These are phyloP conservation scores for Sula dactylatra DNA, from an alignment of 2,113 vertebrate genomes.

Conservation along the genomic window DNA sequence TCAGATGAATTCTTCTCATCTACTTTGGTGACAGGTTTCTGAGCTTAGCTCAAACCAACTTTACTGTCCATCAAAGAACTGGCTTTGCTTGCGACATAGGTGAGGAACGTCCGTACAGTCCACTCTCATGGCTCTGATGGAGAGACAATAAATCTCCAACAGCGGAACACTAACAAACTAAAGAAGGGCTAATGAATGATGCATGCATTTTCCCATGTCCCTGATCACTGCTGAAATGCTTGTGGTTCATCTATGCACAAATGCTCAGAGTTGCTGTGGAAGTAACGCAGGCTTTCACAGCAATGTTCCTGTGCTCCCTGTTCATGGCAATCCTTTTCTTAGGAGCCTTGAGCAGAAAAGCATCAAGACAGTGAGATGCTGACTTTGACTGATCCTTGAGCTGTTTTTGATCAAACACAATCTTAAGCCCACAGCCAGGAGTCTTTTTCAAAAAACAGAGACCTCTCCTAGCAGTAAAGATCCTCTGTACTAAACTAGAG, in stretches of 20 bases:
- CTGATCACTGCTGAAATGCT: not conserved
- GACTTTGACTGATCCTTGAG: not conserved
- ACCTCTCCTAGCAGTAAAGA: not conserved
- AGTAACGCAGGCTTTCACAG: not conserved
- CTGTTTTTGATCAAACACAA: not conserved
- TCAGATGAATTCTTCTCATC: not conserved
- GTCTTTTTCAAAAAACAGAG: not conserved
- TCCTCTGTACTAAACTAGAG: not conserved
- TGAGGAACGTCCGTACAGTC: not conserved
- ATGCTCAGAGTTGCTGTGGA: not conserved
- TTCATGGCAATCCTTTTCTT: not conserved
- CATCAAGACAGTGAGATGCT: not conserved
- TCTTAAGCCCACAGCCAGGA: not conserved
- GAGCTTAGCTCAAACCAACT: not conserved
- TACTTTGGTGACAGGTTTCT: not conserved
- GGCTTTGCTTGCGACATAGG: not conserved
- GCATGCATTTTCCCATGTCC: not conserved
- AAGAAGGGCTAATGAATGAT: not conserved
- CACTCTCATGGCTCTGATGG: not conserved
- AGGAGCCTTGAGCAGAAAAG: not conserved
- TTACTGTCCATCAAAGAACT: not conserved
- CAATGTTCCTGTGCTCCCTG: not conserved
- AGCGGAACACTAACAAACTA: not conserved
- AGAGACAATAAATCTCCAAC: not conserved
- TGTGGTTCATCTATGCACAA: not conserved